A percentile compares a stretch with the other conserved stretches of the same genome.
Conservation (phyloP, 2,113 vertebrate species). For the Vulpes vulpes region DNA sequence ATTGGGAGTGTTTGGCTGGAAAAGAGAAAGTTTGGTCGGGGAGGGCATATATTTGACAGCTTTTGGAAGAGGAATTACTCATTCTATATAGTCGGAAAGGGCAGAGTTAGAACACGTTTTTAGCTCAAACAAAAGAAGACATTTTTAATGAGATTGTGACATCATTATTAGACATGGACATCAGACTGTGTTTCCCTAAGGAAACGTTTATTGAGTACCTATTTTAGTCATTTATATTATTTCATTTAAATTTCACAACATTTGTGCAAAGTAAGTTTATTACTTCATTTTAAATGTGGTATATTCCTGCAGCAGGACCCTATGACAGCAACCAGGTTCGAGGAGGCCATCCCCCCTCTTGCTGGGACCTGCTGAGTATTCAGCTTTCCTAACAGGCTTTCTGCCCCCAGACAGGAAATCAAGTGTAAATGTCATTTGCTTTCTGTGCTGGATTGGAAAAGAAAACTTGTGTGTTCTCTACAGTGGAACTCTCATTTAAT, state of each 20-base stretch:
- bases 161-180: not conserved
- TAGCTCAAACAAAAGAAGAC: not conserved
- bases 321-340: no score
- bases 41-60: not conserved
- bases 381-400: not conserved
- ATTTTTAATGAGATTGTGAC: slow-evolving; percentile 8
- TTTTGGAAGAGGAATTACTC: not conserved
- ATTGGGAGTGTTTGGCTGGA: not conserved
- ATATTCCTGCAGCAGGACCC: not conserved
- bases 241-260: not conserved
- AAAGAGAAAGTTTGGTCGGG: not conserved
- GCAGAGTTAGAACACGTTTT: not conserved
- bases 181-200: not conserved
- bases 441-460: not conserved
- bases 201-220: not conserved
- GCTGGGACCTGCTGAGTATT: not conserved
- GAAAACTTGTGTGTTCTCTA: not conserved
- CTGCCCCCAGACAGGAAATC: fast-evolving
- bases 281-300: not conserved
- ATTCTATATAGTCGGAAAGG: not conserved
- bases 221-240: not conserved
- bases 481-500: not conserved
- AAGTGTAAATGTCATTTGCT: not conserved
- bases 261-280: not conserved
- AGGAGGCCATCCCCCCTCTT: not conserved